Evolutionary conservation across 2,888 invertebrate species (phyloP).

Genomic region (Stomorhina lunata): DNA sequence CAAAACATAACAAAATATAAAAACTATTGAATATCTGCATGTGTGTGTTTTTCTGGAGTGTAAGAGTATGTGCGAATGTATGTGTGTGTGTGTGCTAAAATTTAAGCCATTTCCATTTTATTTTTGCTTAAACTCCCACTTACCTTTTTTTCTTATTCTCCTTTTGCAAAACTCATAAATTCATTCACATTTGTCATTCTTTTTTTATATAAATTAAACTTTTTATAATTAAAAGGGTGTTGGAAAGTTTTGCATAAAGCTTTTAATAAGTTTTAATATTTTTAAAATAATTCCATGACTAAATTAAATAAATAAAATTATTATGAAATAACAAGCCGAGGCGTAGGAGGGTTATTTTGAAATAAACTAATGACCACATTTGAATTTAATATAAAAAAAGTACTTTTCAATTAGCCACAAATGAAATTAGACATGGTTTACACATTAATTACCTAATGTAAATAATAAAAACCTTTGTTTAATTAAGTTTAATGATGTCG

Average conservation of each 20-base stretch:
- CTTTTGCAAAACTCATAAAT: not conserved
- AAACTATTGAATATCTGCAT: not conserved
- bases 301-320: no score
- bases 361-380: not conserved
- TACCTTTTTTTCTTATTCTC: not conserved
- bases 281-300: slow-evolving; percentile 15
- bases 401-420: no score
- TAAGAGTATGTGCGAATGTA: not conserved
- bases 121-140: no score
- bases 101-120: no score
- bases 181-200: not conserved
- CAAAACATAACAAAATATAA: no score
- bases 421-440: no score
- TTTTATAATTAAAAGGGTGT: slow-evolving; percentile 41
- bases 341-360: not conserved
- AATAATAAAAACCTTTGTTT: no score
- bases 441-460: no score
- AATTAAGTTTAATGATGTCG: no score
- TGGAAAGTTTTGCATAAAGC: slow-evolving; percentile 45
- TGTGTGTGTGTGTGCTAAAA: not conserved
- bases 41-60: not conserved
- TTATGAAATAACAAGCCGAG: not conserved
- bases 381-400: no score
- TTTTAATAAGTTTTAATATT: slow-evolving; percentile 8
- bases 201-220: not conserved